phyloP scores from a whole-genome alignment of 2,888 invertebrate species.

The Asteroscopus sphinx region DNA sequence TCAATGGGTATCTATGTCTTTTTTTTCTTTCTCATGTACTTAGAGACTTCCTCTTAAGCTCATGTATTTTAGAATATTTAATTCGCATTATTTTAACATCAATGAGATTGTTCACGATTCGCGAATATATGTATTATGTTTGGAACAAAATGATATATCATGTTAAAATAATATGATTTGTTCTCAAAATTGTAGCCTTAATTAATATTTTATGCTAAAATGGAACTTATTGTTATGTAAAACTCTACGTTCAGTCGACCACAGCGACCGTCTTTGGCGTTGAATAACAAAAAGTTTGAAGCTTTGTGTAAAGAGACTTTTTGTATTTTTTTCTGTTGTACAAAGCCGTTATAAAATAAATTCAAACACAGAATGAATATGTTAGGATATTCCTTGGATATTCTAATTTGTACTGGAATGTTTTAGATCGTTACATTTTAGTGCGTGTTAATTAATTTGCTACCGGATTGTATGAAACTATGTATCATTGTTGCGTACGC shows the following conservation, averaged over 20 bases:
- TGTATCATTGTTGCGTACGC: slow-evolving; percentile 34
- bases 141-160: slow-evolving; percentile 10
- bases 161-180: slow-evolving; percentile 4
- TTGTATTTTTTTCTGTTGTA: slow-evolving; percentile 18
- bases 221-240: slow-evolving; percentile 37
- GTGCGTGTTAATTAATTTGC: slow-evolving; percentile 37
- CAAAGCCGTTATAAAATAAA: slow-evolving; percentile 26
- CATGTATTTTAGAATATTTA: no score
- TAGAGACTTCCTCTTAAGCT: no score
- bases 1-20: no score
- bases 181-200: slow-evolving; percentile 22
- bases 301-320: slow-evolving; percentile 26
- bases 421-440: slow-evolving; percentile 20
- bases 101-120: background rate
- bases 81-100: background rate
- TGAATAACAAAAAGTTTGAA: slow-evolving; percentile 48
- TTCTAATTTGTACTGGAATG: slow-evolving; percentile 29
- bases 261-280: slow-evolving; percentile 36
- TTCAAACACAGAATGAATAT: slow-evolving; percentile 28
- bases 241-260: slow-evolving; percentile 43
- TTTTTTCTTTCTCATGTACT: no score
- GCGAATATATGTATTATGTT: background rate
- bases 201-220: slow-evolving; percentile 45
- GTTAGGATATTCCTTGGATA: slow-evolving; percentile 12
- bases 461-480: slow-evolving; percentile 16